These are phyloP conservation scores for Ophraella communa DNA, from an alignment of 2,888 invertebrate species.

Conservation along the genomic window DNA sequence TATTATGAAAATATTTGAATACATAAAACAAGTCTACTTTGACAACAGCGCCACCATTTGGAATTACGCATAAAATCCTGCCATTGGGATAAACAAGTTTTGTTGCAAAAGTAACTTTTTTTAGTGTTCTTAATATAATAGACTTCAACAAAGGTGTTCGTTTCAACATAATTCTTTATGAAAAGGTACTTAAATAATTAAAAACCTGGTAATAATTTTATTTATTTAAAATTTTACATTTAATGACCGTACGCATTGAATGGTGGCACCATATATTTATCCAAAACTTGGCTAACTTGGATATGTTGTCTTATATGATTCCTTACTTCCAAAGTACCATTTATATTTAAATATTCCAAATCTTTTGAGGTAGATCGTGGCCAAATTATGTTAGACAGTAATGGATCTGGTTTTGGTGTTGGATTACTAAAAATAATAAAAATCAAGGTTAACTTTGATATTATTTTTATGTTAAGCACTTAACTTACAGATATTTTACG, in stretches of 20 bases:
- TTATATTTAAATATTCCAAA: slow-evolving; percentile 22
- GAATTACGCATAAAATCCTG: too few species aligned
- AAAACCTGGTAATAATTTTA: too few species aligned
- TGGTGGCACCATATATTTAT: slow-evolving; percentile 24
- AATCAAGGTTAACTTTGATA: background rate
- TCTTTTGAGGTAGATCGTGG: slow-evolving; percentile 3
- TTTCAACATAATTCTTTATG: too few species aligned
- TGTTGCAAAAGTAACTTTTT: too few species aligned
- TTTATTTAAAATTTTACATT: background rate
- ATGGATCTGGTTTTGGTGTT: slow-evolving; percentile 16
- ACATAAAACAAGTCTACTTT: too few species aligned
- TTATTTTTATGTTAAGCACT: too few species aligned
- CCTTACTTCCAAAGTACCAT: slow-evolving; percentile 17
- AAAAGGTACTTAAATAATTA: too few species aligned
- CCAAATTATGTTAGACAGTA: slow-evolving; percentile 21
- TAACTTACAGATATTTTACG: slow-evolving; percentile 21
- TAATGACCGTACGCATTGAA: slow-evolving; percentile 16
- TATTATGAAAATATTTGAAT: too few species aligned
- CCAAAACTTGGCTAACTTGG: slow-evolving; percentile 17
- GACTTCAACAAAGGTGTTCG: too few species aligned
- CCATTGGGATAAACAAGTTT: too few species aligned
- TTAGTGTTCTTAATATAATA: too few species aligned
- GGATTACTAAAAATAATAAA: slow-evolving; percentile 21
- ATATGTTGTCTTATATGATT: slow-evolving; percentile 17
- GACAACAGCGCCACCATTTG: too few species aligned